A percentile compares a stretch with the other conserved stretches of the same genome.
These are phyloP conservation scores for Amorpha juglandis DNA, from an alignment of 2,888 invertebrate species.

Conservation along the genomic window DNA sequence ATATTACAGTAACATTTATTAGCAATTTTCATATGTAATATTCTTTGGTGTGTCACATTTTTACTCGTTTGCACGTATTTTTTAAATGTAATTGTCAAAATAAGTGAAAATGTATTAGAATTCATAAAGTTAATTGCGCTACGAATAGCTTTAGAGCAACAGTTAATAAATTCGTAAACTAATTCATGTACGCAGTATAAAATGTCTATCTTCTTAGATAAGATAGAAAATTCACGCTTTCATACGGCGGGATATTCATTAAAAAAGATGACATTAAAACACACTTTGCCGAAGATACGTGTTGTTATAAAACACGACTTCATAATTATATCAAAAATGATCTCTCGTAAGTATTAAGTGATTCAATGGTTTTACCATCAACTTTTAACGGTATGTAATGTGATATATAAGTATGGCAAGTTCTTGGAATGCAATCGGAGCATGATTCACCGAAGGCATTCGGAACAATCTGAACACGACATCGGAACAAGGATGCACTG, in stretches of 20 bases:
- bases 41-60: background rate
- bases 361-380: slow-evolving; percentile 59
- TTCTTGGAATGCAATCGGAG: slow-evolving; percentile 61
- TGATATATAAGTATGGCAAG: slow-evolving; percentile 51
- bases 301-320: slow-evolving; percentile 50
- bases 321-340: slow-evolving; percentile 55
- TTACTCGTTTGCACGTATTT: too few species aligned
- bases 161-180: too few species aligned
- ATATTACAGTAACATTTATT: background rate
- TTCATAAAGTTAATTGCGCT: background rate
- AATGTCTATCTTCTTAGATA: slow-evolving; percentile 1
- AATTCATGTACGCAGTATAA: too few species aligned
- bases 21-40: background rate
- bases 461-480: slow-evolving; percentile 49
- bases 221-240: slow-evolving; percentile 10
- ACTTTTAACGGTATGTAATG: slow-evolving; percentile 69
- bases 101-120: background rate
- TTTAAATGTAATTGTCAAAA: background rate
- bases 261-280: slow-evolving; percentile 2
- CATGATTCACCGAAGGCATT: slow-evolving; percentile 69
- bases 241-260: slow-evolving; percentile 17
- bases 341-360: slow-evolving; percentile 48
- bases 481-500: slow-evolving; percentile 47
- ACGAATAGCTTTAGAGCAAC: background rate
- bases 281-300: slow-evolving; percentile 4